Evolutionary conservation across 2,888 invertebrate species (phyloP).

Genomic region (Kryphioiulus occultus): DNA sequence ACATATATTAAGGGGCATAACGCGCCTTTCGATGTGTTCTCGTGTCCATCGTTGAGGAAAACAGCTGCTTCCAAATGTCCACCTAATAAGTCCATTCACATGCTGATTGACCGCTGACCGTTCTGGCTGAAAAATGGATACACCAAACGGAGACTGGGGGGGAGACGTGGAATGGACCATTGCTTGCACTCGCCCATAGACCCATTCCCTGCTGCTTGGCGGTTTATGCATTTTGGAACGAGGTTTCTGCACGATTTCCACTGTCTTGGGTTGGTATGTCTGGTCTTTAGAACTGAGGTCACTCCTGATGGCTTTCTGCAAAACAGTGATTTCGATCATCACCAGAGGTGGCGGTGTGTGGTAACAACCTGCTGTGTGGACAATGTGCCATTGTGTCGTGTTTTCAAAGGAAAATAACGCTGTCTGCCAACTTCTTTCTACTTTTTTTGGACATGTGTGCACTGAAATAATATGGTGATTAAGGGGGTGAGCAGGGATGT

Average conservation of each 20-base stretch:
- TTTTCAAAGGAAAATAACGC: too few relatives aligned
- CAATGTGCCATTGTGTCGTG: too few relatives aligned
- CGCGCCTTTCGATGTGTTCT: constrained; percentile 37
- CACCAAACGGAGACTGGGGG: background rate
- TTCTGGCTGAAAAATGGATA: constrained; percentile 27
- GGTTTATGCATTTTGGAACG: background rate
- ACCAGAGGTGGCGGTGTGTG: background rate
- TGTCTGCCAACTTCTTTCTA: too few relatives aligned
- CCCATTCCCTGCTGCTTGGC: background rate
- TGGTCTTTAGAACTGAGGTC: background rate
- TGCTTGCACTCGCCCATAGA: background rate
- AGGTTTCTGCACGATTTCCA: background rate
- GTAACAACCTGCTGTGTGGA: background rate
- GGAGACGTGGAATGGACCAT: background rate
- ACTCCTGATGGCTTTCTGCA: background rate
- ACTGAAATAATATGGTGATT: too few relatives aligned
- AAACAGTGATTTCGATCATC: background rate
- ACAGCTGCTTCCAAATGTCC: constrained; percentile 46
- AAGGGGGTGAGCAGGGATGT: too few relatives aligned
- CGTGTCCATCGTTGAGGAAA: constrained; percentile 42
- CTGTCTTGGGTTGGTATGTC: background rate
- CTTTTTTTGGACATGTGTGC: too few relatives aligned
- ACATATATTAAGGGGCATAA: constrained; percentile 33
- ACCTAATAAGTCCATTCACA: constrained; percentile 41
- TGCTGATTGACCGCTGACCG: constrained; percentile 38